A percentile compares a stretch with the other conserved stretches of the same genome.
phyloP scores from a whole-genome alignment of 2,113 vertebrate genomes.

The Rhombomys opimus region DNA sequence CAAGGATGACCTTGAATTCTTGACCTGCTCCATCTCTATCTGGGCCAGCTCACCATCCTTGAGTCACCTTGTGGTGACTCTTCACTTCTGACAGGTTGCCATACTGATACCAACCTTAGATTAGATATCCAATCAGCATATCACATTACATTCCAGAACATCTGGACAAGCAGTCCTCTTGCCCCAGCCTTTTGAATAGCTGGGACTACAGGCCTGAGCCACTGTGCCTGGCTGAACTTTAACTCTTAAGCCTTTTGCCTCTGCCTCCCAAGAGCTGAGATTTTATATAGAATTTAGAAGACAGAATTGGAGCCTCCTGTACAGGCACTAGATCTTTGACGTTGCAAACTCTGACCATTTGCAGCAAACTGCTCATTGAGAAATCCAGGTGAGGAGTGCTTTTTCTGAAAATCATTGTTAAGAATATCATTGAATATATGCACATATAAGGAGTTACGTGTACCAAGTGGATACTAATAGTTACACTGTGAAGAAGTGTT shows the following conservation, averaged over 20 bases:
- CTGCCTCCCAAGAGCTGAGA: not conserved
- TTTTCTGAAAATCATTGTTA: not conserved
- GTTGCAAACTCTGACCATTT: not conserved
- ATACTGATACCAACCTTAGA: too few relatives aligned
- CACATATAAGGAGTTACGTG: not conserved
- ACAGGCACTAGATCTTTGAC: not conserved
- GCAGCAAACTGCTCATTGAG: not conserved
- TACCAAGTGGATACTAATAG: not conserved
- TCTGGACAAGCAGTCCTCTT: not conserved
- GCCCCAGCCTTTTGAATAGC: not conserved
- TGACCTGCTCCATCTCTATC: not conserved
- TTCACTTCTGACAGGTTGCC: not conserved
- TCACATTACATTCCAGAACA: not conserved
- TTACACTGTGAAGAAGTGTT: not conserved
- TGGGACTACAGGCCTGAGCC: not conserved
- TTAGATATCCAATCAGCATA: not conserved
- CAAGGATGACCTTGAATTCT: not conserved
- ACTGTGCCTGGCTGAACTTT: not conserved
- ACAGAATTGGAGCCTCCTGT: not conserved
- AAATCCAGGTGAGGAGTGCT: not conserved
- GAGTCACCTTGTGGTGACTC: too few relatives aligned
- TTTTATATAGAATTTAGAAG: not conserved
- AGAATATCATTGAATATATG: not conserved
- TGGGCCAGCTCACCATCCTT: not conserved
- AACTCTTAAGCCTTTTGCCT: not conserved